Evolutionary conservation across 2,113 vertebrate genomes (phyloP).

Genomic region (Nycticorax nycticorax): DNA sequence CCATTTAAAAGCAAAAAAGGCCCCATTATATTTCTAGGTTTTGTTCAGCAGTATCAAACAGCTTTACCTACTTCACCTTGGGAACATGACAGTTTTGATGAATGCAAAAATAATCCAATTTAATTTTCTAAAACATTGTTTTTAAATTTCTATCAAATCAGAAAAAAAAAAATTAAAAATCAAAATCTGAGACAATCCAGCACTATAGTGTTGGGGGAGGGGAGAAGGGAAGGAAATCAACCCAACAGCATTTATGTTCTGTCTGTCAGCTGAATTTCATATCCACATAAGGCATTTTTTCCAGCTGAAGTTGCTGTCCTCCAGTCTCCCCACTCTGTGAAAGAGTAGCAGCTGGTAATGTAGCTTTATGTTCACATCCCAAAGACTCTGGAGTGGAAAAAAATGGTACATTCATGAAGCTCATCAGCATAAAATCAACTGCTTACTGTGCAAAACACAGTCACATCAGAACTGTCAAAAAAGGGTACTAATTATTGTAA

Average conservation of each 20-base stretch:
- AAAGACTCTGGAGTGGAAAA: neutral
- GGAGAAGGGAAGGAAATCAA: neutral
- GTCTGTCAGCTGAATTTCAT: constrained; percentile 13
- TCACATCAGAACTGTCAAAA: constrained; percentile 1
- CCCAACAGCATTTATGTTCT: neutral
- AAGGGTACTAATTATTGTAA: constrained; percentile 26
- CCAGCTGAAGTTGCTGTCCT: constrained; percentile 19
- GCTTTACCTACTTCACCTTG: neutral
- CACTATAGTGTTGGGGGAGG: neutral
- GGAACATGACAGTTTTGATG: neutral
- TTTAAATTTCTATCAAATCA: neutral
- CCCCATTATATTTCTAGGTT: neutral
- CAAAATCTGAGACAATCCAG: neutral
- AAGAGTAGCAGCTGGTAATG: constrained; percentile 43
- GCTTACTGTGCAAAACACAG: constrained; percentile 38
- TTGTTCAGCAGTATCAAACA: neutral
- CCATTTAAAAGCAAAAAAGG: neutral
- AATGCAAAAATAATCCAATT: neutral
- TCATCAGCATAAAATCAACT: constrained; percentile 30
- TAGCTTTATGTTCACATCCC: constrained; percentile 37
- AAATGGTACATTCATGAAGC: constrained; percentile 18
- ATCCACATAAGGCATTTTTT: neutral
- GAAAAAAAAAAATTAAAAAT: neutral
- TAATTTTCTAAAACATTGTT: neutral
- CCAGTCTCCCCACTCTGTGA: neutral